These are phyloP conservation scores for Tetramorium bicarinatum DNA, from an alignment of 2,888 invertebrate genomes.

Conservation along the genomic window DNA sequence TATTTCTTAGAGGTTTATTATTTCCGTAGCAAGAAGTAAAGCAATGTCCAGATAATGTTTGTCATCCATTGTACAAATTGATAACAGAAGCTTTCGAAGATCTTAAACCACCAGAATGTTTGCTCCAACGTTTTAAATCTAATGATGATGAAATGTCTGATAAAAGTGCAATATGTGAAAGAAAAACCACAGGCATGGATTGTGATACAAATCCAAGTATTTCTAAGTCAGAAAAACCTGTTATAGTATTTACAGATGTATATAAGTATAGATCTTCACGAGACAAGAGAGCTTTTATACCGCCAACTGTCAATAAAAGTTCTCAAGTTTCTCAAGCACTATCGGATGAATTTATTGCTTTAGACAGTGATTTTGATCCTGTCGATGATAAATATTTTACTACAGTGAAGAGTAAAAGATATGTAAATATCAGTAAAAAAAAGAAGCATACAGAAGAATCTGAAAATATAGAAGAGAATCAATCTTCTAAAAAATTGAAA, in stretches of 20 bases:
- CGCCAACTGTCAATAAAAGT: conserved; percentile 60
- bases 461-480: background rate
- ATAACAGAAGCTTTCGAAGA: conserved; percentile 68
- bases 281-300: conserved; percentile 81
- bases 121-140: conserved; percentile 47
- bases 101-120: conserved; percentile 55
- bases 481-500: background rate
- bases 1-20: conserved; percentile 4
- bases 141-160: conserved; percentile 39
- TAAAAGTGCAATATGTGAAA: conserved; percentile 2
- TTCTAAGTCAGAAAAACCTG: conserved; percentile 9
- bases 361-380: conserved; percentile 67
- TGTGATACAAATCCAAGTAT: background rate
- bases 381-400: conserved; percentile 38
- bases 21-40: conserved; percentile 70
- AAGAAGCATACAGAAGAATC: background rate
- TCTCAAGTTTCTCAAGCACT: conserved; percentile 14
- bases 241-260: conserved; percentile 73
- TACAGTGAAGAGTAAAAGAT: conserved; percentile 47
- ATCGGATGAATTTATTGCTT: conserved; percentile 77
- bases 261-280: conserved; percentile 81
- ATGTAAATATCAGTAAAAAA: conserved; percentile 38
- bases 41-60: conserved; percentile 69
- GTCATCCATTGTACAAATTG: conserved; percentile 73
- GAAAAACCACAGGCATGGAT: background rate